Percentiles rank a stretch among this genome's conserved stretches.
Conservation (phyloP, 2,113 vertebrate species). For the Puffinus mauretanicus region DNA sequence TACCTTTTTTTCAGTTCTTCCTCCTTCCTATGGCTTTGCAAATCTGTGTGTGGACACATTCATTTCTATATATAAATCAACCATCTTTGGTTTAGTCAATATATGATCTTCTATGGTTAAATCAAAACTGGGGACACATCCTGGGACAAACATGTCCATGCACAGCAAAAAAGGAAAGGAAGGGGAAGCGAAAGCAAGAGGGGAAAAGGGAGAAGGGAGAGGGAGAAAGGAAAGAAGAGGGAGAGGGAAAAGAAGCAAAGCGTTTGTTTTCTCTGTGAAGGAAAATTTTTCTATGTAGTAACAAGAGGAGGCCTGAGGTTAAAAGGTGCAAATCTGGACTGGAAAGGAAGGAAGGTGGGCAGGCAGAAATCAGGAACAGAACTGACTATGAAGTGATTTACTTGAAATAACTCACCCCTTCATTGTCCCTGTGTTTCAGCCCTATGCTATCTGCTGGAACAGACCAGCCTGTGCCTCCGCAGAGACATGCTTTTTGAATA, state of each 20-base stretch:
- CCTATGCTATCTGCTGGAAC: neutral
- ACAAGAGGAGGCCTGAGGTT: neutral
- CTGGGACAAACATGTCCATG: neutral
- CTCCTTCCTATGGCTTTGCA: neutral
- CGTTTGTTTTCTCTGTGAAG: neutral
- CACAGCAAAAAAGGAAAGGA: neutral
- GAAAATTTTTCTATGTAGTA: neutral
- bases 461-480: neutral
- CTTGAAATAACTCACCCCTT: neutral
- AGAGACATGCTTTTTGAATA: neutral
- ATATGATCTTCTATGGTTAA: neutral
- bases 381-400: neutral
- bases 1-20: neutral
- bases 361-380: neutral
- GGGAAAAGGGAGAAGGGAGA: neutral
- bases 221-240: neutral
- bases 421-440: neutral
- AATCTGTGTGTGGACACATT: neutral
- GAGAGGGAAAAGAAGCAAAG: neutral
- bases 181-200: neutral
- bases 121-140: neutral
- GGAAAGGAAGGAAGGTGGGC: neutral
- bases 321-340: neutral
- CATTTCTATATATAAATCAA: neutral
- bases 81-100: neutral